Conservation (phyloP, 2,113 vertebrate genomes). For the Meriones unguiculatus region DNA sequence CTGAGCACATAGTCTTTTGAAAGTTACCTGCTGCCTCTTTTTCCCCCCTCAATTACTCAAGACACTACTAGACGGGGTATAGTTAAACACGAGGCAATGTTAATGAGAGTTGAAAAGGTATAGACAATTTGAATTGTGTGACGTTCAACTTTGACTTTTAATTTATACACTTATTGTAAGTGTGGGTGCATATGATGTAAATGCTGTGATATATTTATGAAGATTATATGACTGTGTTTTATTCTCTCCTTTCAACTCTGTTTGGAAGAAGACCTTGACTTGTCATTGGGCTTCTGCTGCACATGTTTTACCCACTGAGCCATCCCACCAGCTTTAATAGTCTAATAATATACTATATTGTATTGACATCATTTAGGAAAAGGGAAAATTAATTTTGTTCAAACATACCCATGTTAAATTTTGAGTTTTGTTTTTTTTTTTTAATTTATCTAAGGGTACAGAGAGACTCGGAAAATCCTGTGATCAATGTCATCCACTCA, state of each 20-base stretch:
- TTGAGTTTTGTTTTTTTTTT: background rate
- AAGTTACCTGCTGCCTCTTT: background rate
- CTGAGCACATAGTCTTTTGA: conserved; percentile 47
- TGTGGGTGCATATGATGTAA: background rate
- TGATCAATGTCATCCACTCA: background rate
- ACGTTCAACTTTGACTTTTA: background rate
- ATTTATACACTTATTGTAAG: background rate
- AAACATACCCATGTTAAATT: background rate
- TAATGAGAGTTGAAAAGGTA: background rate
- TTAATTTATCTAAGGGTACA: background rate
- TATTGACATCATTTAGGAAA: conserved; percentile 36
- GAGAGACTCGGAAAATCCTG: background rate
- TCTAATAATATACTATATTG: background rate
- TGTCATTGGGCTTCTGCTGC: background rate
- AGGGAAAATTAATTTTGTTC: background rate
- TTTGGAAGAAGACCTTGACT: background rate
- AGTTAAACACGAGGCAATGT: background rate
- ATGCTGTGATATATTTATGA: background rate
- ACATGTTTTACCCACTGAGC: background rate
- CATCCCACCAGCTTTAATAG: background rate
- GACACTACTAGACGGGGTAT: background rate
- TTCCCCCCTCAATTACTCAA: background rate
- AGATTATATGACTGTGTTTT: background rate
- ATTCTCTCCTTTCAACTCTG: background rate
- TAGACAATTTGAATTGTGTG: background rate